Evolutionary conservation across 2,888 invertebrate genomes (phyloP), one percentile per base, ranked within the genome.

Genomic region (Scrobipalpa costella): DNA sequence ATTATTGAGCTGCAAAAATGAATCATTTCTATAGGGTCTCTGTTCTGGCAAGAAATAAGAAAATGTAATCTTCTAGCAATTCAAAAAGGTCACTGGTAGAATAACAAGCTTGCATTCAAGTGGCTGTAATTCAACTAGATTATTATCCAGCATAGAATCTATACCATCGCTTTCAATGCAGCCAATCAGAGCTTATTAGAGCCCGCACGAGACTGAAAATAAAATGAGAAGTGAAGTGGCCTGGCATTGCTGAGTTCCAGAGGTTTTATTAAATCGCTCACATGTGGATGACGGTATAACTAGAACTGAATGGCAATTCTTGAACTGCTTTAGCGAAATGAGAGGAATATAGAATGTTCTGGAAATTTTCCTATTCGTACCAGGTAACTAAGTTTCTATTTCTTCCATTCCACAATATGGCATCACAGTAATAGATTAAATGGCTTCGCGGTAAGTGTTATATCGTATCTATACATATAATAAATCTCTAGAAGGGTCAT

Each of bases 221-320:
- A 79, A 74, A 78, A 78, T 67, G 66, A 73, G 67, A 72, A 63
- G 60, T 66, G 70, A 69, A 74, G 73, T 68, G 63, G 70, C 69
- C 68, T 67, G 1, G 71, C 72, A 66, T 78, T 77, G 74, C 77
- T 76, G 77, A 79, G 77, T n/a, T 44, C n/a, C 44, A 44, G 78
- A 77, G 80, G 76, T 85, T 87, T 83, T 87, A 87, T 86, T 85
- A 85, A 86, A 87, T 85, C 79, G 79, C 75, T 74, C 76, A 83
- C 81, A 85, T 80, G 79, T 75, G 81, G n/a, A 15, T 15, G 44
- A n/a, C 44, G 44, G 15, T n/a, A n/a, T n/a, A 44, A 44, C 44
- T 44, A 44, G 44, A 15, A n/a, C 44, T 44, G n/a, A n/a, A 44
- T 44, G 9, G 44, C n/a, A 15, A 5, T 44, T 15, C 44, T 44